Evolutionary conservation across 2,888 invertebrate species (phyloP), one percentile per base, ranked within the genome.

Genomic region (Chelonus formosanus): DNA sequence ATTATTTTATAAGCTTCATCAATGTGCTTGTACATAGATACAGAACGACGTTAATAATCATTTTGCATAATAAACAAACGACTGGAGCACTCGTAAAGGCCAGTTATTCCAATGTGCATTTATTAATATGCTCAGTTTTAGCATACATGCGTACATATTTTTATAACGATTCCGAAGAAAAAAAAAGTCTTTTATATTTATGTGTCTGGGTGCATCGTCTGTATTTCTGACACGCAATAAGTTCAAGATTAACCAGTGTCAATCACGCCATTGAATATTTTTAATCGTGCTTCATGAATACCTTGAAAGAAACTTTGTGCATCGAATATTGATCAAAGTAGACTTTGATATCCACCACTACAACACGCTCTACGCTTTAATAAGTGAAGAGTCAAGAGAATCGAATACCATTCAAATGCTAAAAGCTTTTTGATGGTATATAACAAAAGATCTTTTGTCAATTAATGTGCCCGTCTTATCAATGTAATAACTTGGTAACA

Each of bases 291-390:
- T 52, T 20, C 52, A 52, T 52, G 52, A 52, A 52, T 52, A 32
- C 32, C 52, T 34, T 52, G 34, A 45, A 57, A 57, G 34, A 45
- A 57, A 47, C 10, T 34, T 47, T 57, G 45, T 45, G 44, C 57
- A 57, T 57, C n/a, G 45, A 57, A 57, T 57, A 47, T 57, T 57
- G 45, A 45, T 57, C 45, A 44, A 47, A 52, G 40, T 40, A 40
- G 52, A 52, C 52, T 52, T 34, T 6, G 52, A 32, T 52, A 52
- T 52, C 32, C 52, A 52, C 52, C 32, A 31, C 34, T 48, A 31
- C 8, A 32, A 34, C 34, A 8, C 32, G 5, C 32, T 8, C 8
- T 7, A 8, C 52, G 32, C 52, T 52, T 52, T 6, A 34, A 52
- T 52, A 52, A 34, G 34, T 32, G 34, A 7, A 8, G 52, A 32